A percentile compares a stretch with the other conserved stretches of the same genome.
These are phyloP conservation scores for Cinclus cinclus DNA, from an alignment of 2,113 vertebrate species.

Conservation along the genomic window DNA sequence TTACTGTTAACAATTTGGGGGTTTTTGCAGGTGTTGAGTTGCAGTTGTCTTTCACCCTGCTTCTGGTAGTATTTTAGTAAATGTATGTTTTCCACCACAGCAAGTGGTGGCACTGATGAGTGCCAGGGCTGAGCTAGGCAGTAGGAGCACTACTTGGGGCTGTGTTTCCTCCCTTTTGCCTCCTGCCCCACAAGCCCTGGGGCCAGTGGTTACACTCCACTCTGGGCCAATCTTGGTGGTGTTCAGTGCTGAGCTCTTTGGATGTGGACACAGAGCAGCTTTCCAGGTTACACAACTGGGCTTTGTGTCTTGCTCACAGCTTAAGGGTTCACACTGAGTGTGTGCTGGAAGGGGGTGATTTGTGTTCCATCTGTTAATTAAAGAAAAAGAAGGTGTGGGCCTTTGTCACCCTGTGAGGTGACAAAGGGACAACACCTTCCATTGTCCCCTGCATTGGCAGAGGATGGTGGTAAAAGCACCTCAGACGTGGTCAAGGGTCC, in stretches of 20 bases:
- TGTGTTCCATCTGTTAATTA: background rate
- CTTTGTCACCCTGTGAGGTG: background rate
- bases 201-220: rapidly evolving
- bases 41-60: background rate
- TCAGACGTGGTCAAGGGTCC: background rate
- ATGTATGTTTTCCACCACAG: background rate
- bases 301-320: rapidly evolving
- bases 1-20: background rate
- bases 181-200: background rate
- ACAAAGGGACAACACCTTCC: background rate
- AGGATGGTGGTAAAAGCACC: background rate
- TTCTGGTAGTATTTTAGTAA: background rate
- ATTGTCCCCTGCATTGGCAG: rapidly evolving
- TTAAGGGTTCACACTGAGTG: background rate
- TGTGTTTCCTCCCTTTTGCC: background rate
- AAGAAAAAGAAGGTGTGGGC: background rate
- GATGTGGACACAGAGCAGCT: background rate
- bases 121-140: background rate
- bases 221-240: background rate
- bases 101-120: background rate
- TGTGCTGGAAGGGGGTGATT: background rate
- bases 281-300: rapidly evolving
- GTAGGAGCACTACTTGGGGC: background rate
- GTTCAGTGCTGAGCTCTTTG: background rate
- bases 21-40: background rate